Conservation (phyloP, 2,113 vertebrate genomes). For the Crotalus tigris region DNA sequence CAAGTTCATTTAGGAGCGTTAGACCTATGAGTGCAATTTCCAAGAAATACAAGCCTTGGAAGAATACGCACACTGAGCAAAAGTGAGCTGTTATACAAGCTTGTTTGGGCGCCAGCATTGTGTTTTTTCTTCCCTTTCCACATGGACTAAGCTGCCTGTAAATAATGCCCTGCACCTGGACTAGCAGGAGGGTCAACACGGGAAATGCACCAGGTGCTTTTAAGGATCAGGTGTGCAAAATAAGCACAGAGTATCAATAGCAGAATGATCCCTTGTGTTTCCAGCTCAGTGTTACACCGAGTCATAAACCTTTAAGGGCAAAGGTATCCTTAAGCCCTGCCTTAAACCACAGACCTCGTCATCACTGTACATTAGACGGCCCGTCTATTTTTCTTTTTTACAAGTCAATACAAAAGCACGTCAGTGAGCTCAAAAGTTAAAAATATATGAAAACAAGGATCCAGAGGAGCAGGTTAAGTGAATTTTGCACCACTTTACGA, state of each 20-base stretch:
- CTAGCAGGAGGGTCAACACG: neutral
- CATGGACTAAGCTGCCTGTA: neutral
- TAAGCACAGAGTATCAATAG: neutral
- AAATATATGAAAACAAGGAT: neutral
- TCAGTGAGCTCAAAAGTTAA: neutral
- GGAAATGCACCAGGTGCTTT: slow-evolving; percentile 12
- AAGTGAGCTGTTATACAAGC: neutral
- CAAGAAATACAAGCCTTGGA: neutral
- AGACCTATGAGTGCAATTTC: neutral
- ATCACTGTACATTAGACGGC: neutral
- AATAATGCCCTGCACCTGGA: slow-evolving; percentile 10
- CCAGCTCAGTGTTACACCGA: neutral
- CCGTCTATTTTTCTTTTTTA: neutral
- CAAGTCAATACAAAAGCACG: neutral
- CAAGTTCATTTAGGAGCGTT: neutral
- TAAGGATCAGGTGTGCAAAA: slow-evolving; percentile 13
- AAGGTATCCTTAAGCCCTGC: neutral
- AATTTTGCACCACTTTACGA: neutral
- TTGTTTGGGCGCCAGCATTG: neutral
- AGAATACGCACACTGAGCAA: too few species aligned
- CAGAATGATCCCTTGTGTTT: neutral
- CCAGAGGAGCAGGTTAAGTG: neutral
- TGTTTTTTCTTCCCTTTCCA: neutral
- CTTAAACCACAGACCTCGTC: neutral
- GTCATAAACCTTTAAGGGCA: neutral